Evolutionary conservation across 2,888 invertebrate genomes (phyloP).

Genomic region (Pollenia angustigena): DNA sequence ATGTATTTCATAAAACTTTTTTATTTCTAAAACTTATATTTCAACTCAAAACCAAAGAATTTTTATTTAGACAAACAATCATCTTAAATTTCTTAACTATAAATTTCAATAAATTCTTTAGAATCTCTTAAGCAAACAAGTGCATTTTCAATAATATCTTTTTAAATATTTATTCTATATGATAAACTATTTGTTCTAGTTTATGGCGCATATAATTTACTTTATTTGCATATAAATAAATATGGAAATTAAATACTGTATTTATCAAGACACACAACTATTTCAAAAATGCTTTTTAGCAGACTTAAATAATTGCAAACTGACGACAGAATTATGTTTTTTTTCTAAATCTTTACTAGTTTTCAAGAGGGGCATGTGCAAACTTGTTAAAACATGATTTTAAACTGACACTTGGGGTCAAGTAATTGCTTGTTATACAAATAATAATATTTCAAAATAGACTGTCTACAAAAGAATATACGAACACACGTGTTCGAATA

Average conservation of each 20-base stretch:
- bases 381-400: too few species aligned
- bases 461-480: too few species aligned
- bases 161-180: neutral
- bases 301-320: slow-evolving; percentile 6
- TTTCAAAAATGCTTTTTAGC: neutral
- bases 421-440: too few species aligned
- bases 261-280: neutral
- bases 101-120: slow-evolving; percentile 29
- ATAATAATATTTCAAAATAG: too few species aligned
- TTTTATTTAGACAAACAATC: too few species aligned
- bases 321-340: slow-evolving; percentile 2
- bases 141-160: slow-evolving; percentile 3
- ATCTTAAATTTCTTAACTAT: neutral
- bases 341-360: too few species aligned
- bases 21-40: too few species aligned
- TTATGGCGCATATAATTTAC: neutral
- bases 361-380: too few species aligned
- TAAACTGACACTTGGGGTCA: too few species aligned
- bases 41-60: too few species aligned
- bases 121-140: slow-evolving; percentile 1
- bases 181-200: slow-evolving; percentile 4
- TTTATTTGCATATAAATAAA: slow-evolving; percentile 15
- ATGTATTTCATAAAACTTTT: too few species aligned
- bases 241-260: slow-evolving; percentile 4
- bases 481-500: too few species aligned